Evolutionary conservation across 2,797 vertebrate genomes (phyloP).

Genomic region (Anisognathus igniventris): DNA sequence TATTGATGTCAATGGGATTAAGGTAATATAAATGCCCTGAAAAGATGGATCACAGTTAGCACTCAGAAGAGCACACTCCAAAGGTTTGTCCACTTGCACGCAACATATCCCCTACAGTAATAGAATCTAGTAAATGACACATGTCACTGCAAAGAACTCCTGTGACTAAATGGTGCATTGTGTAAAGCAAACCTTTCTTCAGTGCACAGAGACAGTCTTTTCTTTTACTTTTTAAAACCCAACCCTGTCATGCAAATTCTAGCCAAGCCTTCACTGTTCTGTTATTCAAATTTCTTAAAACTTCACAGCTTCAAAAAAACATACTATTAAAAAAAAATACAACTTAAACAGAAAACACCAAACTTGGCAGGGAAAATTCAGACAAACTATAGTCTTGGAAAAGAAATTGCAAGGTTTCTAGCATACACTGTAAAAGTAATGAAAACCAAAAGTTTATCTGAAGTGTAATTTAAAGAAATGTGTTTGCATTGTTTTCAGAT

Average conservation of each 20-base stretch:
- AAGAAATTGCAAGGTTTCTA: background rate
- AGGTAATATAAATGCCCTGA: constrained; percentile 26
- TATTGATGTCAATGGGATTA: constrained; percentile 24
- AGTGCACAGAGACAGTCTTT: background rate
- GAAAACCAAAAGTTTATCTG: constrained; percentile 34
- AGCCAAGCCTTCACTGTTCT: background rate
- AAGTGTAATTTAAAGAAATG: constrained; percentile 28
- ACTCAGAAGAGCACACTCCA: background rate
- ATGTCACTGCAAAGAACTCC: background rate
- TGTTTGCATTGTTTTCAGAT: constrained; percentile 40
- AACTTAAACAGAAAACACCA: background rate
- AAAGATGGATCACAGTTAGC: background rate
- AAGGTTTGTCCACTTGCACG: background rate
- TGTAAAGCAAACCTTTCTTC: background rate
- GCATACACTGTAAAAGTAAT: background rate
- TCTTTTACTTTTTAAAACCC: background rate
- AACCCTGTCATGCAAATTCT: background rate
- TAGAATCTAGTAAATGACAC: background rate
- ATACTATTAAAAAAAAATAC: background rate
- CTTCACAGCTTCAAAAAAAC: background rate
- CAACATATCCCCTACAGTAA: background rate
- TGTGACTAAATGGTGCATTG: background rate
- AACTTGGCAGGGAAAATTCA: background rate
- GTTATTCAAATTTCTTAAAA: background rate
- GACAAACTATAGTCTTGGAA: background rate